These are phyloP conservation scores for Trichopoda pennipes DNA, from an alignment of 2,888 invertebrate genomes.

Conservation along the genomic window DNA sequence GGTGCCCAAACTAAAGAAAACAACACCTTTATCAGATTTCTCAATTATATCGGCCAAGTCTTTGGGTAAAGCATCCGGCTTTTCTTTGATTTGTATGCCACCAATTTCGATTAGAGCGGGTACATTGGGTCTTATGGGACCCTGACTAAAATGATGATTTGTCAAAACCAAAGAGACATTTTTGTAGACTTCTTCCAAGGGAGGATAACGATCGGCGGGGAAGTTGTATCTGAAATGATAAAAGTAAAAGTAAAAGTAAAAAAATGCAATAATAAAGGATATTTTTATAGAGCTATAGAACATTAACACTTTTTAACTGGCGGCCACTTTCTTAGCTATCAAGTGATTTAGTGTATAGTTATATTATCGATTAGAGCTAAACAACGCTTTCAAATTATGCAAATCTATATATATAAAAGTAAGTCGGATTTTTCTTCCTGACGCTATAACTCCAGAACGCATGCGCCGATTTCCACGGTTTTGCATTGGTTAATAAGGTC, in stretches of 20 bases:
- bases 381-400: too few species aligned
- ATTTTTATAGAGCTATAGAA: too few species aligned
- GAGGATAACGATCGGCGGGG: slow-evolving; percentile 74
- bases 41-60: slow-evolving; percentile 73
- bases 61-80: slow-evolving; percentile 73
- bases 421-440: too few species aligned
- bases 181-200: slow-evolving; percentile 72
- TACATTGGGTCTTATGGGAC: slow-evolving; percentile 74
- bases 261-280: too few species aligned
- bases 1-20: slow-evolving; percentile 79
- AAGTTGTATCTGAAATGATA: slow-evolving; percentile 70
- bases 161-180: slow-evolving; percentile 74
- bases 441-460: too few species aligned
- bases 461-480: too few species aligned
- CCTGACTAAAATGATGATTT: slow-evolving; percentile 75
- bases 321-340: too few species aligned
- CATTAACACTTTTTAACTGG: too few species aligned
- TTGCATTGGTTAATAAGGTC: too few species aligned
- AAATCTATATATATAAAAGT: too few species aligned
- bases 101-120: slow-evolving; percentile 75
- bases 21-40: slow-evolving; percentile 65
- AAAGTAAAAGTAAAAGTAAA: not conserved
- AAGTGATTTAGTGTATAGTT: too few species aligned
- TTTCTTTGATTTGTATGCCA: slow-evolving; percentile 75
- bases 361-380: too few species aligned